Evolutionary conservation across 2,888 invertebrate genomes (phyloP).

Genomic region (Stictocephala bisonia): DNA sequence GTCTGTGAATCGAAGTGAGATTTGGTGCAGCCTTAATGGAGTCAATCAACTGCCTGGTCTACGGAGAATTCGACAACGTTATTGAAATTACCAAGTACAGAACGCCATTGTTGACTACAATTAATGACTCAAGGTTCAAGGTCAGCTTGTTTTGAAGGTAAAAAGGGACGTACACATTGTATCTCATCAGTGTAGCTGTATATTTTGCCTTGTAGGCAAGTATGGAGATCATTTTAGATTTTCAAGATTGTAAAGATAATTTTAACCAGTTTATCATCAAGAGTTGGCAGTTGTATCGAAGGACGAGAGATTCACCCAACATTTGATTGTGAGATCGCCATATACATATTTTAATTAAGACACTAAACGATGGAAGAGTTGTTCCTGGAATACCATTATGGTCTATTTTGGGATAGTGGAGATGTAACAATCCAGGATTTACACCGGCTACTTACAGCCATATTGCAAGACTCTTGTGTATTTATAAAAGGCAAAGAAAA

Average conservation of each 20-base stretch:
- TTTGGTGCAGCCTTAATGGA: conserved; percentile 52
- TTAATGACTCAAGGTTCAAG: conserved; percentile 46
- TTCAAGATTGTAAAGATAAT: background rate
- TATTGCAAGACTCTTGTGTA: background rate
- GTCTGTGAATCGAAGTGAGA: conserved; percentile 40
- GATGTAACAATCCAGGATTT: background rate
- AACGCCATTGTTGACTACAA: no score
- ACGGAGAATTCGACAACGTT: conserved; percentile 60
- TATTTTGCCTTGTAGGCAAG: background rate
- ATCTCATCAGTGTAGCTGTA: background rate
- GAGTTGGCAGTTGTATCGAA: background rate
- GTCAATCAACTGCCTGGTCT: conserved; percentile 57
- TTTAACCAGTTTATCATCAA: background rate
- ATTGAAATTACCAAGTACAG: conserved; percentile 58
- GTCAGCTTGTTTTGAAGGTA: background rate
- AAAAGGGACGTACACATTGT: background rate
- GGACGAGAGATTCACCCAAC: background rate
- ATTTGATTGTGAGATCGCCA: background rate
- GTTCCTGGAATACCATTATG: conserved; percentile 5
- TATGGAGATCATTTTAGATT: background rate
- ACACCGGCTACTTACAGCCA: background rate
- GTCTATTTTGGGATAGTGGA: background rate
- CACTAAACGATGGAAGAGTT: no score
- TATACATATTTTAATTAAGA: background rate
- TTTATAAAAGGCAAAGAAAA: conserved; percentile 9